A percentile compares a stretch with the other conserved stretches of the same genome.
Conservation (phyloP, 2,888 invertebrate species). For the Schizaphis graminum region DNA sequence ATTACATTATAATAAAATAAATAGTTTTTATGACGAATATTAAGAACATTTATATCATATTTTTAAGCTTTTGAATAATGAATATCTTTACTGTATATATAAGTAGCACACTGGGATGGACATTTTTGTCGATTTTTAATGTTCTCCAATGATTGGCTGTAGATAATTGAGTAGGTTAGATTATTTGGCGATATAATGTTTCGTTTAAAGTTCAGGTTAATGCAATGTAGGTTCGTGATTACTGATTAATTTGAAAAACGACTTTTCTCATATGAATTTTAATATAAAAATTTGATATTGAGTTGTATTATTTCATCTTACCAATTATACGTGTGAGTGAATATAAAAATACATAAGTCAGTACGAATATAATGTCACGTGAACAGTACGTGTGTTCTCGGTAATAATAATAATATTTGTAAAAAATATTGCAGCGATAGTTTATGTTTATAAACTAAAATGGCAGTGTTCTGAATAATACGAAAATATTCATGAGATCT, state of each 20-base stretch:
- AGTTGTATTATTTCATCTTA: background rate
- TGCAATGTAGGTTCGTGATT: background rate
- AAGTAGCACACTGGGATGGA: background rate
- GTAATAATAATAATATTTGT: background rate
- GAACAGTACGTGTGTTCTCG: background rate
- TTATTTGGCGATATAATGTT: background rate
- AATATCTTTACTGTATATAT: background rate
- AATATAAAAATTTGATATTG: background rate
- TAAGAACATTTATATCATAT: background rate
- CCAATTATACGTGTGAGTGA: background rate
- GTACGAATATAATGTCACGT: background rate
- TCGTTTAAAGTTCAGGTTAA: background rate
- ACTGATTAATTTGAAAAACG: background rate
- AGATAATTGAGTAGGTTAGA: background rate
- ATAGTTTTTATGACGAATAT: background rate
- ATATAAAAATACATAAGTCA: background rate
- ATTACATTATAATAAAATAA: background rate
- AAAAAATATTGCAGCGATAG: background rate
- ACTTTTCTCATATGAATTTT: background rate
- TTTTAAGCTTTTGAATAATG: background rate
- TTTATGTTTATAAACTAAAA: background rate
- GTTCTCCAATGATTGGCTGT: background rate
- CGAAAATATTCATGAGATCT: background rate
- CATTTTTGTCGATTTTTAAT: background rate
- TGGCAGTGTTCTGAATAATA: background rate